A percentile compares a stretch with the other conserved stretches of the same genome.
phyloP scores from a whole-genome alignment of 1,140 invertebrate species.

The Lordiphosa mommai region DNA sequence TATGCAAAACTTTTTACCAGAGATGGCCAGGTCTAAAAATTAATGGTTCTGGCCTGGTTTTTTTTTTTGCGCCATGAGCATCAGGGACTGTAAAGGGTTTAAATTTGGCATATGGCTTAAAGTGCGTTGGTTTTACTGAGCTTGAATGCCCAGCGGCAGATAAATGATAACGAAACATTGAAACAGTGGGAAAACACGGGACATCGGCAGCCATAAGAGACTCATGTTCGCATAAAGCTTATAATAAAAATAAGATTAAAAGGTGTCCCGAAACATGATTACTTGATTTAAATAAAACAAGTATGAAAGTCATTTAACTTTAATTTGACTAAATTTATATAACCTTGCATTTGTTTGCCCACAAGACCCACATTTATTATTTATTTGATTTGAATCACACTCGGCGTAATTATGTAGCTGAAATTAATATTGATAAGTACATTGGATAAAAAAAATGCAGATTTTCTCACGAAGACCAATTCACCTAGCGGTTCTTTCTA shows the following conservation, averaged over 20 bases:
- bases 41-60: constrained; percentile 48
- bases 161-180: constrained; percentile 32
- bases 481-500: no score
- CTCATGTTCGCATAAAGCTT: not conserved
- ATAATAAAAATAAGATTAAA: not conserved
- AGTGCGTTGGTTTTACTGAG: constrained; percentile 29
- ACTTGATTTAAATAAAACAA: no score
- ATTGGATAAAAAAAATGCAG: no score
- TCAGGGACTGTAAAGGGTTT: constrained; percentile 24
- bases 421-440: no score
- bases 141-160: constrained; percentile 42
- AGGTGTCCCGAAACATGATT: no score
- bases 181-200: not conserved
- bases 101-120: constrained; percentile 43
- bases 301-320: no score
- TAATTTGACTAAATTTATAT: no score
- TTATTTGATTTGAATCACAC: no score
- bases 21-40: constrained; percentile 28
- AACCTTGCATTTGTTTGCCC: no score
- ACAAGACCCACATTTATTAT: no score
- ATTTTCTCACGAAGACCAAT: no score
- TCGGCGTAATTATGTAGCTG: no score
- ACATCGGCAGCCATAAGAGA: not conserved
- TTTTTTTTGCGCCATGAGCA: constrained; percentile 20
- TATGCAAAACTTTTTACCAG: constrained; percentile 49